Percentiles rank a stretch among this genome's conserved stretches.
These are phyloP conservation scores for Saturnia pavonia DNA, from an alignment of 2,888 invertebrate species.

Conservation along the genomic window DNA sequence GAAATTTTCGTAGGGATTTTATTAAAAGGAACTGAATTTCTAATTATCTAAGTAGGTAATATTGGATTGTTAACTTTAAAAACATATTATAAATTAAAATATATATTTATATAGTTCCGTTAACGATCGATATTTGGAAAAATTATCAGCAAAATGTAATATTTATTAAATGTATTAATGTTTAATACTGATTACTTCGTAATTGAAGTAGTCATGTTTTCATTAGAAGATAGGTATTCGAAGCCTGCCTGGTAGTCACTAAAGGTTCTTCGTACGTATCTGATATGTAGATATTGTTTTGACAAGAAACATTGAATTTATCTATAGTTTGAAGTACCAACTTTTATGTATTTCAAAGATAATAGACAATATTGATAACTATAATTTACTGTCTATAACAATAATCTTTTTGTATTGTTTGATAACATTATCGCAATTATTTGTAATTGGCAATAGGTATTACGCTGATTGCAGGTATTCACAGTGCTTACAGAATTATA, in stretches of 20 bases:
- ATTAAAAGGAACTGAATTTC: neutral
- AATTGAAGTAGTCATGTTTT: slow-evolving; percentile 5
- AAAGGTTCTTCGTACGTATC: slow-evolving; percentile 21
- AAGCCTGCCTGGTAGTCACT: slow-evolving; percentile 10
- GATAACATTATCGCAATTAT: slow-evolving; percentile 73
- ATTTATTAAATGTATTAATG: neutral
- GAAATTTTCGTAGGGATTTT: neutral
- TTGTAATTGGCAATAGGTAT: slow-evolving; percentile 55
- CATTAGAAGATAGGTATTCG: slow-evolving; percentile 16
- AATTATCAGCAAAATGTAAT: neutral
- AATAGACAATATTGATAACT: slow-evolving; percentile 74
- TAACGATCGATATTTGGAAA: neutral
- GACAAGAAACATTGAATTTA: slow-evolving; percentile 68
- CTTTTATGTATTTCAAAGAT: slow-evolving; percentile 70
- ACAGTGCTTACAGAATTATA: slow-evolving; percentile 37
- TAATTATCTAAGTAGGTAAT: neutral
- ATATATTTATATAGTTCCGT: neutral
- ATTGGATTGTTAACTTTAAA: neutral
- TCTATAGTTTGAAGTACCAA: slow-evolving; percentile 66
- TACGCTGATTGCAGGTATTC: slow-evolving; percentile 51
- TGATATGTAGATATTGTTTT: slow-evolving; percentile 47
- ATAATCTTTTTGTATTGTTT: slow-evolving; percentile 73
- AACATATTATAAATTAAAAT: no score
- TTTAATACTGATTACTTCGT: neutral
- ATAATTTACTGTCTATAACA: slow-evolving; percentile 59